Evolutionary conservation across 2,113 vertebrate species (phyloP).

Genomic region (Crotalus horridus): DNA sequence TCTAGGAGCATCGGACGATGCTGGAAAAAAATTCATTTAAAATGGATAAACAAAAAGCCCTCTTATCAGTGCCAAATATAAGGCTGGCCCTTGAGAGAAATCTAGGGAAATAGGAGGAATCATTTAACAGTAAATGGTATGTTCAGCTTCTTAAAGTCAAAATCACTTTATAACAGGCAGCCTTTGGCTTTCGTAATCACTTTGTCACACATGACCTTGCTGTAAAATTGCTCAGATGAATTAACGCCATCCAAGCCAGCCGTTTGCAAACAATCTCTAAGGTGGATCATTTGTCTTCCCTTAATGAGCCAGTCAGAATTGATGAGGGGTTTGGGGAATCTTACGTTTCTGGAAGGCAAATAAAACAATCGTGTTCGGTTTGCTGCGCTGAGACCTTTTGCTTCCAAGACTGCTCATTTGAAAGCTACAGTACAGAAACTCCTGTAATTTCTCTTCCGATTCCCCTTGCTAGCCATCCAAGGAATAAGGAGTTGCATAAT

Average conservation of each 20-base stretch:
- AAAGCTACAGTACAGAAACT: constrained; percentile 37
- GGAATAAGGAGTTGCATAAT: constrained; percentile 55
- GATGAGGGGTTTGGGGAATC: constrained; percentile 62
- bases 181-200: not conserved
- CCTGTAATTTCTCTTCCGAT: constrained; percentile 24
- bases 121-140: not conserved
- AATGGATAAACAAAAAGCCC: not conserved
- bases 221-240: constrained; percentile 27
- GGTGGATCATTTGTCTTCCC: constrained; percentile 62
- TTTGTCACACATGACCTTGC: constrained; percentile 19
- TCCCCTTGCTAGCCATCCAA: constrained; percentile 40
- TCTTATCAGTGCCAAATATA: not conserved
- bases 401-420: constrained; percentile 57
- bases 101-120: rapidly evolving
- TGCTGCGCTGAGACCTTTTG: constrained; percentile 11
- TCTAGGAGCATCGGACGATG: not conserved
- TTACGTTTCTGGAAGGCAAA: constrained; percentile 54
- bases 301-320: constrained; percentile 57
- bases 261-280: constrained; percentile 50
- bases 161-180: not conserved
- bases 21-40: not conserved
- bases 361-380: constrained; percentile 42
- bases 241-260: constrained; percentile 40
- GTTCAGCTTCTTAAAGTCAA: not conserved
- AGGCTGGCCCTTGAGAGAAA: not conserved